A percentile compares a stretch with the other conserved stretches of the same genome.
phyloP scores from a whole-genome alignment of 2,113 vertebrate genomes.

The Calidris pygmaea region DNA sequence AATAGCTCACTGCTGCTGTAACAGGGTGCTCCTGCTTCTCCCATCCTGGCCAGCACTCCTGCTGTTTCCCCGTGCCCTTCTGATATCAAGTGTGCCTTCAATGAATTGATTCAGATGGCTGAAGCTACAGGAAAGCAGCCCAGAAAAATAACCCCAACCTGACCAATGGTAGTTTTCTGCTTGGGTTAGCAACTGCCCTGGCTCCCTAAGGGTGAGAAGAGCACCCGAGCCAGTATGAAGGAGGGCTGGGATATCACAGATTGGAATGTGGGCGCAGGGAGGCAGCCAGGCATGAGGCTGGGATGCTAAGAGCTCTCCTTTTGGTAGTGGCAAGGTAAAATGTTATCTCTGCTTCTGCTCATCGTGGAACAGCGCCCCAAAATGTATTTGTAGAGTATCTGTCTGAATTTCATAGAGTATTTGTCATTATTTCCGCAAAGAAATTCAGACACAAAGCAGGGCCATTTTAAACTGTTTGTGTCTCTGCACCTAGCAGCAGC shows the following conservation, averaged over 20 bases:
- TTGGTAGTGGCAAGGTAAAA: neutral
- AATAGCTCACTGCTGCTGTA: neutral
- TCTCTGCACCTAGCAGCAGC: neutral
- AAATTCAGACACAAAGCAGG: neutral
- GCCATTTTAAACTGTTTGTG: neutral
- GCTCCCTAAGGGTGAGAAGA: neutral
- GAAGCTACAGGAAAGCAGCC: neutral
- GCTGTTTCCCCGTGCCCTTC: neutral
- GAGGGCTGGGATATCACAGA: neutral
- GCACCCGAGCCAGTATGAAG: neutral
- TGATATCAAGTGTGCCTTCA: neutral
- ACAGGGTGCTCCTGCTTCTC: fast-evolving
- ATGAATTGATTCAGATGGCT: neutral
- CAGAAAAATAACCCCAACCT: neutral
- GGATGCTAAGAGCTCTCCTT: neutral
- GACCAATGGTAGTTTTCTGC: neutral
- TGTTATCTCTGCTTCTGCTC: neutral
- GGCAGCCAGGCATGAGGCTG: neutral
- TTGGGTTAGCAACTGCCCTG: neutral
- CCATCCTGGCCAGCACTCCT: neutral
- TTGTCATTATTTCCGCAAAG: neutral
- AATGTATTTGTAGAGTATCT: fast-evolving
- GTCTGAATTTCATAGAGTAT: neutral
- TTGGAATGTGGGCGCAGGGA: neutral
- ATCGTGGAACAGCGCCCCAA: neutral